Evolutionary conservation across 2,113 vertebrate genomes (phyloP).

Genomic region (Gavialis gangeticus): DNA sequence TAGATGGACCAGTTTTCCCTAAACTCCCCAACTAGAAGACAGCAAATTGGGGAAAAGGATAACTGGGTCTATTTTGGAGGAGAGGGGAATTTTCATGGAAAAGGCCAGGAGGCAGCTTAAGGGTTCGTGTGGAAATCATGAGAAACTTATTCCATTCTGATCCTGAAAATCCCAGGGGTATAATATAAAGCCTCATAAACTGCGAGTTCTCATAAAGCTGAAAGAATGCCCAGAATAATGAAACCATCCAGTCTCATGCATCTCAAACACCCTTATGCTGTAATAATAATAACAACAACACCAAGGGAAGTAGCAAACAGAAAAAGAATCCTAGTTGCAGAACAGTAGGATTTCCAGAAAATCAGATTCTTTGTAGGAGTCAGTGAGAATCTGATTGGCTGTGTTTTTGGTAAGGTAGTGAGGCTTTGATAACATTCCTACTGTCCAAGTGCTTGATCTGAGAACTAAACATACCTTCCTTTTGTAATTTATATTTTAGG

Average conservation of each 20-base stretch:
- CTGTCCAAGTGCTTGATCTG: fast-evolving
- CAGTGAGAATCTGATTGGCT: not conserved
- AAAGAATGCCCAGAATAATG: not conserved
- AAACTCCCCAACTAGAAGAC: not conserved
- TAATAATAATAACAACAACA: not conserved
- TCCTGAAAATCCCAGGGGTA: not conserved
- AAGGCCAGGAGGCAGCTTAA: not conserved
- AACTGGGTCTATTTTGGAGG: not conserved
- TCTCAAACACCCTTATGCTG: not conserved
- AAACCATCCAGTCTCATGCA: not conserved
- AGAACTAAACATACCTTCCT: not conserved
- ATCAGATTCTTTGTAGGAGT: no score
- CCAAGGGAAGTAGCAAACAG: not conserved
- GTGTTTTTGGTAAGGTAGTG: fast-evolving
- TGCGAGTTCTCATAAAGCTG: not conserved
- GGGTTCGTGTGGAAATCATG: fast-evolving
- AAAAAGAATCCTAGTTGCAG: not conserved
- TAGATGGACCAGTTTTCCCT: not conserved
- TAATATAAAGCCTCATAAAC: not conserved
- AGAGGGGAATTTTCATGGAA: not conserved
- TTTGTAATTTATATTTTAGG: not conserved
- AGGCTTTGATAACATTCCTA: not conserved
- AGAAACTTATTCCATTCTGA: not conserved
- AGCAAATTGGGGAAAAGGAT: not conserved
- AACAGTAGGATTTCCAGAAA: no score